Evolutionary conservation across 2,888 invertebrate species (phyloP).

Genomic region (Lasioglossum malachurum): DNA sequence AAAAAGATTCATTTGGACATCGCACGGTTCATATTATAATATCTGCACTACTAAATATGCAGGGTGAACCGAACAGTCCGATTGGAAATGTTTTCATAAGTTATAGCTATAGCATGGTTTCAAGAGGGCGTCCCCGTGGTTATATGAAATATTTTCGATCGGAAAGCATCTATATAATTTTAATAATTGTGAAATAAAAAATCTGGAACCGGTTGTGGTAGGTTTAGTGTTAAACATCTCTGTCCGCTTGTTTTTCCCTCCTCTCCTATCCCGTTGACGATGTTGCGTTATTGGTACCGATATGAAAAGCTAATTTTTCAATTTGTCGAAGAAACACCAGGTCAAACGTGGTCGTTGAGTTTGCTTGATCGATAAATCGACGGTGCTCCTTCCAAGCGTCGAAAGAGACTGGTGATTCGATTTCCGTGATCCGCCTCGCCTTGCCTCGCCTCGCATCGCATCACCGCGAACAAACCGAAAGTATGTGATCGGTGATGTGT

Average conservation of each 20-base stretch:
- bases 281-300: background rate
- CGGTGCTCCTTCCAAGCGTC: background rate
- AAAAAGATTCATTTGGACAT: too few relatives aligned
- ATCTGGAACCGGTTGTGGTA: too few relatives aligned
- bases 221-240: background rate
- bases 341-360: background rate
- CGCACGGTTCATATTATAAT: too few relatives aligned
- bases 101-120: too few relatives aligned
- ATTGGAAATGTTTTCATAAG: too few relatives aligned
- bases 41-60: too few relatives aligned
- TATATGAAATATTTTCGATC: too few relatives aligned
- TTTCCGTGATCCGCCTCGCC: background rate
- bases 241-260: background rate
- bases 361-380: background rate
- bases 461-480: background rate
- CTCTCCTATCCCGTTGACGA: background rate
- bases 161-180: too few relatives aligned
- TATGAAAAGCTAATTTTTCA: background rate
- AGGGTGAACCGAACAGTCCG: too few relatives aligned
- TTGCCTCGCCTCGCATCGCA: background rate
- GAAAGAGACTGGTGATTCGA: background rate
- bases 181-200: too few relatives aligned
- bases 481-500: constrained; percentile 33
- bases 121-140: too few relatives aligned
- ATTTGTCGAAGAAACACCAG: constrained; percentile 4